Conservation (phyloP, 2,888 invertebrate genomes). For the Eristalinus sepulchralis region DNA sequence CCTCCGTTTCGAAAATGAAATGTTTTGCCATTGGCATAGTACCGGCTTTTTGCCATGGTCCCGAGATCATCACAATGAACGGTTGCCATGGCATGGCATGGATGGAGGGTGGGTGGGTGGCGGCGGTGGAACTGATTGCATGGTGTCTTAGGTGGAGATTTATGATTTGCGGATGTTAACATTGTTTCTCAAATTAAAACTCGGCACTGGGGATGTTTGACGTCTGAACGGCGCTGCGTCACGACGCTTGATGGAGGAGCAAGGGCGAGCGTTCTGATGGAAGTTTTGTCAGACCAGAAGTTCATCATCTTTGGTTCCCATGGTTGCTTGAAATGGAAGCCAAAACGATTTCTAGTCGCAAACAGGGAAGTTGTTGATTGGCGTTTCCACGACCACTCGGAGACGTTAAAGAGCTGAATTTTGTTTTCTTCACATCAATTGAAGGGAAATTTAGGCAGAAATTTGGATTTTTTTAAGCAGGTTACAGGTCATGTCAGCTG, state of each 20-base stretch:
- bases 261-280: background rate
- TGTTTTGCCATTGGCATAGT: slow-evolving; percentile 59
- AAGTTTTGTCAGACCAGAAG: background rate
- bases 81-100: slow-evolving; percentile 25
- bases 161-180: slow-evolving; percentile 52
- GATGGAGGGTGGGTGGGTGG: background rate
- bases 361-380: no score
- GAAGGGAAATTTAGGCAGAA: no score
- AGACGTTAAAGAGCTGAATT: no score
- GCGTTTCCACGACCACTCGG: no score
- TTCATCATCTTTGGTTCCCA: background rate
- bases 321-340: background rate
- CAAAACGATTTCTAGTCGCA: no score
- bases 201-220: background rate
- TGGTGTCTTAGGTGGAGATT: slow-evolving; percentile 38
- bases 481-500: no score
- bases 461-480: no score
- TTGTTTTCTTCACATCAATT: no score
- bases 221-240: background rate
- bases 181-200: slow-evolving; percentile 36
- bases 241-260: background rate
- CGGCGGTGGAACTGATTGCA: background rate
- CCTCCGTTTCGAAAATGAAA: slow-evolving; percentile 58
- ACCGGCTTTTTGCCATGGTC: slow-evolving; percentile 28
- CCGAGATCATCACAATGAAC: slow-evolving; percentile 25